Evolutionary conservation across 2,797 vertebrate genomes (phyloP).

Genomic region (Tinamus major): DNA sequence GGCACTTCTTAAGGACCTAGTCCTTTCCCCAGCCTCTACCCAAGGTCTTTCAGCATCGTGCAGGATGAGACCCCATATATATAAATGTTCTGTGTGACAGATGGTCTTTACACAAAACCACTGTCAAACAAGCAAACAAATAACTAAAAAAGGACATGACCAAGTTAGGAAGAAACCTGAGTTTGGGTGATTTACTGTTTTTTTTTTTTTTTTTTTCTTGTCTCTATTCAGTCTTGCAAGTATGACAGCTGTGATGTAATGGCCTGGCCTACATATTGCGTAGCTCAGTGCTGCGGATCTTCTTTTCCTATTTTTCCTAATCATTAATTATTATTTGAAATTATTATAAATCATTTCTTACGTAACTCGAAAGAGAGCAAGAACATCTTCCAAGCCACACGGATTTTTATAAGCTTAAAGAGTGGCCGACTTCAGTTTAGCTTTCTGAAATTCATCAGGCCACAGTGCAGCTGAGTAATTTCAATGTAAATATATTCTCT

Average conservation of each 20-base stretch:
- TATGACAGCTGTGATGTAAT: not conserved
- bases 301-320: constrained; percentile 21
- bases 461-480: not conserved
- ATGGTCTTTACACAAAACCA: not conserved
- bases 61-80: not conserved
- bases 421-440: not conserved
- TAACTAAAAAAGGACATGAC: not conserved
- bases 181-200: not conserved
- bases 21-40: not conserved
- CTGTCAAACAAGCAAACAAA: not conserved
- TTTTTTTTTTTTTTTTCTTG: not conserved
- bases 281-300: not conserved
- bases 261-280: not conserved
- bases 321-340: not conserved
- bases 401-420: not conserved
- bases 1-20: not conserved
- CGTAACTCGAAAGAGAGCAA: not conserved
- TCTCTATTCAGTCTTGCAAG: not conserved
- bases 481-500: not conserved
- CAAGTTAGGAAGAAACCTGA: not conserved
- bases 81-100: not conserved
- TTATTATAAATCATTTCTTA: not conserved
- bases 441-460: constrained; percentile 13
- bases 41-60: not conserved
- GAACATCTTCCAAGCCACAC: not conserved